Evolutionary conservation across 2,888 invertebrate genomes (phyloP), one percentile per base, ranked within the genome.

Genomic region (Deilephila porcellus): DNA sequence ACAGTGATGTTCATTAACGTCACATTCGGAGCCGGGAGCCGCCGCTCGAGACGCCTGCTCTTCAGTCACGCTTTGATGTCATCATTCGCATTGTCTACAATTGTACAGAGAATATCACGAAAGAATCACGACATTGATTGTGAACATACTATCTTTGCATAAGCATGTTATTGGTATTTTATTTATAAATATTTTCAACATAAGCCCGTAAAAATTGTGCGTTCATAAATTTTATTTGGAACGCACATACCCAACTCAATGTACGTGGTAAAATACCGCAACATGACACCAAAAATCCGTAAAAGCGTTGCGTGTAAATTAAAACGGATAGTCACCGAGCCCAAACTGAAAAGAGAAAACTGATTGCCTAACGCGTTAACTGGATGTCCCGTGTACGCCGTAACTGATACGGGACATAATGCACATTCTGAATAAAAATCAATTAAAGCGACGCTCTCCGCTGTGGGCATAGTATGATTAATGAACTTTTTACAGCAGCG

Each of bases 401-500:
- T 67, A 45, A 67, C 45, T 67, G 64, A 45, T 71, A 60, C 75
- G 75, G 73, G 73, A 74, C 74, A 77, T 70, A 79, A 82, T 74
- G 74, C 78, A 76, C 76, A 79, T 82, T 83, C 83, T 82, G 83
- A 83, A 83, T 80, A 82, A 85, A 64, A 88, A 88, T 87, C 85
- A 88, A 87, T 87, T 85, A 87, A 79, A 79, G 74, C 76, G 79
- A 76, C 77, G 79, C 81, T 82, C 79, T 78, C 77, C 72, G 77
- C 74, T 74, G 74, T 78, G 76, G 72, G 77, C n/a, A 67, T 19
- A 67, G 71, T 74, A 85, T 89, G 88, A 90, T 90, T 88, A 89
- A 90, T 88, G 85, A 84, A 86, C 80, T 87, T 89, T 89, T 88
- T 87, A 87, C 87, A 82, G 82, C 75, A 73, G 75, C 11, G 25